Conservation (phyloP, 2,113 vertebrate genomes). For the Alosa alosa region DNA sequence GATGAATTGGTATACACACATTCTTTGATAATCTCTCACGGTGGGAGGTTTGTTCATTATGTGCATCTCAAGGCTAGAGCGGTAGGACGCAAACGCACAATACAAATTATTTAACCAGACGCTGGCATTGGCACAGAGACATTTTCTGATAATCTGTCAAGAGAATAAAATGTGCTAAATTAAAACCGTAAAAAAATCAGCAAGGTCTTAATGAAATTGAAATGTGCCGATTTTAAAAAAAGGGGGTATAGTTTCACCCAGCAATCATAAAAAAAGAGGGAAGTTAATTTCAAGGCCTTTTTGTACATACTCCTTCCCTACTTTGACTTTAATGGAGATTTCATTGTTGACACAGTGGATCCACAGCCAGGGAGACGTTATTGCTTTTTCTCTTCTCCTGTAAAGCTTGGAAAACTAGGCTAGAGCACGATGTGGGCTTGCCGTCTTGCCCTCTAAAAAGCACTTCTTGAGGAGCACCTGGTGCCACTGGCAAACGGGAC, state of each 20-base stretch:
- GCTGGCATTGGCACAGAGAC: conserved; percentile 36
- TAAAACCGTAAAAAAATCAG: conserved; percentile 16
- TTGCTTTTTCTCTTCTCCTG: not conserved
- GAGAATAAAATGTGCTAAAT: conserved; percentile 25
- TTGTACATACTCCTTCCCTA: not conserved
- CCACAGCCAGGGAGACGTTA: not conserved
- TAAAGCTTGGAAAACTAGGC: not conserved
- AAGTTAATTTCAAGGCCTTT: conserved; percentile 11
- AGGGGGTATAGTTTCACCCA: not conserved
- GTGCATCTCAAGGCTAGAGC: conserved; percentile 65
- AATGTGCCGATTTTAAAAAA: not conserved
- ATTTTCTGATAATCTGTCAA: conserved; percentile 23
- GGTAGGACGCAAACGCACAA: conserved; percentile 55
- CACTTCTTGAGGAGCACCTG: conserved; percentile 69
- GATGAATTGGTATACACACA: conserved; percentile 64
- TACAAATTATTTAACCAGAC: conserved; percentile 41
- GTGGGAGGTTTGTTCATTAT: conserved; percentile 69
- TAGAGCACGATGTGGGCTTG: not conserved
- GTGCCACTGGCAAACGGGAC: conserved; percentile 62
- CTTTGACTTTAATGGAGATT: conserved; percentile 8
- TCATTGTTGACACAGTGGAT: conserved; percentile 5
- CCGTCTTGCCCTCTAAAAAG: conserved; percentile 35
- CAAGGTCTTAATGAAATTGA: not conserved
- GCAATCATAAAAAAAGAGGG: not conserved
- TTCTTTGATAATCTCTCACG: conserved; percentile 71